Evolutionary conservation across 2,113 vertebrate genomes (phyloP).

Genomic region (Embiotoca jacksoni): DNA sequence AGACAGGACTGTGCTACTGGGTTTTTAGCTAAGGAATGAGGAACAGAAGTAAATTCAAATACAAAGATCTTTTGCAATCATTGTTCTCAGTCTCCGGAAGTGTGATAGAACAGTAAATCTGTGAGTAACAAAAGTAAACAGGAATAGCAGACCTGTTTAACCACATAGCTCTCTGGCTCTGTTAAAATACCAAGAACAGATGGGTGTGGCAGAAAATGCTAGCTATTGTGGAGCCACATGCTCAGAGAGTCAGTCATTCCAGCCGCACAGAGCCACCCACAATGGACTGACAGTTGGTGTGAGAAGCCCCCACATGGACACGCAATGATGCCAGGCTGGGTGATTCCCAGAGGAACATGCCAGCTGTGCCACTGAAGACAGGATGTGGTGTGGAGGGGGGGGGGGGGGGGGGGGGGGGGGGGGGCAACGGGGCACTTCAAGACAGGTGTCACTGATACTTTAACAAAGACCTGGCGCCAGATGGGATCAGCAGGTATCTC

Average conservation of each 20-base stretch:
- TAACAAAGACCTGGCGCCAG: conserved; percentile 51
- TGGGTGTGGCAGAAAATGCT: conserved; percentile 57
- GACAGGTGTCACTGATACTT: conserved; percentile 56
- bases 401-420: not conserved
- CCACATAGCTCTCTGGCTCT: not conserved
- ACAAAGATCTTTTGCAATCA: not conserved
- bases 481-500: conserved; percentile 67
- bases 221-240: conserved; percentile 51
- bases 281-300: conserved; percentile 64
- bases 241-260: conserved; percentile 58
- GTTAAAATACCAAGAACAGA: conserved; percentile 3
- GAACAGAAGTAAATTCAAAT: not conserved
- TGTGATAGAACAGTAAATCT: conserved; percentile 1
- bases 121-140: not conserved
- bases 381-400: not conserved
- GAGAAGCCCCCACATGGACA: conserved; percentile 44
- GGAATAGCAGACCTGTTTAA: not conserved
- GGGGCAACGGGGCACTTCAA: conserved; percentile 26
- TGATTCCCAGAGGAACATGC: conserved; percentile 45
- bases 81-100: not conserved
- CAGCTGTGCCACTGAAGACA: conserved; percentile 66
- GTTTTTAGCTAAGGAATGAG: not conserved
- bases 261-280: conserved; percentile 49
- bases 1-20: not conserved
- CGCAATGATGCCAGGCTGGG: conserved; percentile 56